phyloP scores from a whole-genome alignment of 2,113 vertebrate species.

The Callorhinus ursinus region DNA sequence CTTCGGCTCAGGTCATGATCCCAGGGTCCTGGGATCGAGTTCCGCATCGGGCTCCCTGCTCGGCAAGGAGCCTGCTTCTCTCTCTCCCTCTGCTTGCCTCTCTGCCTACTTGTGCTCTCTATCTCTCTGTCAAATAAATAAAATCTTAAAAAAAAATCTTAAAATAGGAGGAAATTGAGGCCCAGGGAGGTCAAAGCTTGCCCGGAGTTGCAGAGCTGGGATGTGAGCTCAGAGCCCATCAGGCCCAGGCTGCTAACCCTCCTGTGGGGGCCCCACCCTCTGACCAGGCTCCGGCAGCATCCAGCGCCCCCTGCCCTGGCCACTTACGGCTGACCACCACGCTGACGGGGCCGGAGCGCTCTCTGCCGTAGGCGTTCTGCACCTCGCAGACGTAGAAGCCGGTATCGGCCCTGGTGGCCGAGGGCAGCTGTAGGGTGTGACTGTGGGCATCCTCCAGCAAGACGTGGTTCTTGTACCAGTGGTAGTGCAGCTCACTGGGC shows the following conservation, averaged over 20 bases:
- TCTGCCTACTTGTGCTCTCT: too few relatives aligned
- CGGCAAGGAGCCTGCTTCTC: too few relatives aligned
- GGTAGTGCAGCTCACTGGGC: slow-evolving; percentile 75
- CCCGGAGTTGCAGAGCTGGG: neutral
- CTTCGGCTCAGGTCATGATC: too few relatives aligned
- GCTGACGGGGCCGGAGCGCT: slow-evolving; percentile 62
- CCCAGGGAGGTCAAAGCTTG: neutral
- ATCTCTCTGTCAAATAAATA: too few relatives aligned
- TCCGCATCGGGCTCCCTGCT: too few relatives aligned
- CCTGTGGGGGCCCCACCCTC: neutral
- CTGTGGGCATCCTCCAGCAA: slow-evolving; percentile 65
- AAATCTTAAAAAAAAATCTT: too few relatives aligned
- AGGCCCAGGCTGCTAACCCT: neutral
- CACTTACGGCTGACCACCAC: slow-evolving; percentile 84
- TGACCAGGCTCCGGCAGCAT: neutral
- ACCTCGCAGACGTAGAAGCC: slow-evolving; percentile 85
- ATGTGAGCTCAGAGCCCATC: neutral
- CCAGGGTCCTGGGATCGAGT: too few relatives aligned
- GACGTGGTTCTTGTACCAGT: slow-evolving; percentile 84
- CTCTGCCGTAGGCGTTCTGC: slow-evolving; percentile 71
- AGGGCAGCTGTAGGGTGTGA: slow-evolving; percentile 65
- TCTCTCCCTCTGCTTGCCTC: too few relatives aligned
- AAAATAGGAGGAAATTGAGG: neutral
- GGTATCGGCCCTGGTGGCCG: accelerated
- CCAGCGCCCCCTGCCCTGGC: neutral